These are phyloP conservation scores for Catharus fuscescens DNA, from an alignment of 2,113 vertebrate genomes.

Conservation along the genomic window DNA sequence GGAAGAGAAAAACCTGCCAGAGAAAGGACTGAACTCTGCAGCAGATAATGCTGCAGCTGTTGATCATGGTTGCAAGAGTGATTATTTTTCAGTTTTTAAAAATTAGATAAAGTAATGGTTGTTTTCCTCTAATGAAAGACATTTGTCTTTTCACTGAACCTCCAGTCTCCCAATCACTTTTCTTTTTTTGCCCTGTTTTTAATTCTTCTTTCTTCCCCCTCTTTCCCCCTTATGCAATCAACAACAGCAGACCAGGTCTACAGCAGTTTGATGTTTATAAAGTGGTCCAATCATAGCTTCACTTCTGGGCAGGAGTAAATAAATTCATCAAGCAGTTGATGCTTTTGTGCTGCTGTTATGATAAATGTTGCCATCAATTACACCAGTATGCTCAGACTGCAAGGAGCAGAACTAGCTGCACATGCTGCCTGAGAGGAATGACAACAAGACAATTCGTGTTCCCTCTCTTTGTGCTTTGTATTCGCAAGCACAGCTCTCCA, in stretches of 20 bases:
- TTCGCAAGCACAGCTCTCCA: slow-evolving; percentile 21
- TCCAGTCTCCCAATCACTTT: background rate
- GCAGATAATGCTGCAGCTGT: background rate
- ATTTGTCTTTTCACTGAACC: slow-evolving; percentile 19
- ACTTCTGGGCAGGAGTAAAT: slow-evolving; percentile 63
- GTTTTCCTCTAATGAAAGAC: slow-evolving; percentile 24
- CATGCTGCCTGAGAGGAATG: slow-evolving; percentile 52
- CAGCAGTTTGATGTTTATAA: slow-evolving; percentile 56
- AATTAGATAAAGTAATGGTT: slow-evolving; percentile 1
- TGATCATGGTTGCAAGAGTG: background rate
- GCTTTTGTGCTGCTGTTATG: slow-evolving; percentile 54
- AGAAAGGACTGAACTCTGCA: background rate
- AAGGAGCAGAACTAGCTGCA: background rate
- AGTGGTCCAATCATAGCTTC: slow-evolving; percentile 56
- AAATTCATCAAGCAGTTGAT: slow-evolving; percentile 67
- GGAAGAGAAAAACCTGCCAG: background rate
- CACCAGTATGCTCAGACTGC: slow-evolving; percentile 24
- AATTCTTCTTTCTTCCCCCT: background rate
- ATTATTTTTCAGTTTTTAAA: background rate
- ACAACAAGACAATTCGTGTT: slow-evolving; percentile 1
- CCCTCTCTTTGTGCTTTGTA: slow-evolving; percentile 2
- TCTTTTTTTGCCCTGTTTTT: background rate
- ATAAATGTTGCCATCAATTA: slow-evolving; percentile 68
- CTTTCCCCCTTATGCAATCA: background rate
- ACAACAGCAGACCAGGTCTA: background rate